Evolutionary conservation across 1,140 invertebrate genomes (phyloP).

Genomic region (Aphelenchoides besseyi): DNA sequence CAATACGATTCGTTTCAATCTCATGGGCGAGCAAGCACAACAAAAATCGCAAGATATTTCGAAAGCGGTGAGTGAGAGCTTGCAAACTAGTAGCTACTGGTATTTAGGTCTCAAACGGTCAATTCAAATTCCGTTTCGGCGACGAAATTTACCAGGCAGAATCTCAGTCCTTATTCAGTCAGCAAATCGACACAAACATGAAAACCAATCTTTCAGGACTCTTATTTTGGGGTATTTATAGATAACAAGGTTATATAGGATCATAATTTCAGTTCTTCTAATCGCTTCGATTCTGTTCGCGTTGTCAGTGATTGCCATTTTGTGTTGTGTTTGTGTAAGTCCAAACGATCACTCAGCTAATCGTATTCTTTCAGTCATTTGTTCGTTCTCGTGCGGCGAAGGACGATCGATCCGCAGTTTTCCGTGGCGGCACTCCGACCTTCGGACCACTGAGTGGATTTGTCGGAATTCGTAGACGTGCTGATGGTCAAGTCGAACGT

Average conservation of each 20-base stretch:
- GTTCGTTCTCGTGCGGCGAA: conserved; percentile 1
- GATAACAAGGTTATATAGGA: background rate
- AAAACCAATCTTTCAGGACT: background rate
- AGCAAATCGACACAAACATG: conserved; percentile 32
- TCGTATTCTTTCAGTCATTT: conserved; percentile 20
- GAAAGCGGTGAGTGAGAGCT: conserved; percentile 44
- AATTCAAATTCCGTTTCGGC: conserved; percentile 29
- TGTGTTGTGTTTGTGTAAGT: conserved; percentile 47
- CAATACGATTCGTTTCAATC: conserved; percentile 48
- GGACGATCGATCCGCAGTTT: conserved; percentile 10
- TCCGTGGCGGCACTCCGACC: background rate
- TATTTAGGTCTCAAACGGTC: background rate
- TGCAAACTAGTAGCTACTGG: too few relatives aligned
- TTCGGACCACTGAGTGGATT: background rate
- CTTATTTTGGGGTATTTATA: conserved; percentile 33
- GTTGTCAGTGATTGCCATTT: conserved; percentile 25
- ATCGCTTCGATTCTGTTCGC: conserved; percentile 36
- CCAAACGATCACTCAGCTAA: background rate
- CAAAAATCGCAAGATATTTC: conserved; percentile 47
- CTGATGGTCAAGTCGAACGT: background rate
- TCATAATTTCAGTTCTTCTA: conserved; percentile 39
- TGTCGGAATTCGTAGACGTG: background rate
- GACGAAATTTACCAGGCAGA: conserved; percentile 39
- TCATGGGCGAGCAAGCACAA: conserved; percentile 41
- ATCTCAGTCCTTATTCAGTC: conserved; percentile 41